These are phyloP conservation scores for Oreortyx pictus DNA, from an alignment of 2,797 vertebrate genomes.

Conservation along the genomic window DNA sequence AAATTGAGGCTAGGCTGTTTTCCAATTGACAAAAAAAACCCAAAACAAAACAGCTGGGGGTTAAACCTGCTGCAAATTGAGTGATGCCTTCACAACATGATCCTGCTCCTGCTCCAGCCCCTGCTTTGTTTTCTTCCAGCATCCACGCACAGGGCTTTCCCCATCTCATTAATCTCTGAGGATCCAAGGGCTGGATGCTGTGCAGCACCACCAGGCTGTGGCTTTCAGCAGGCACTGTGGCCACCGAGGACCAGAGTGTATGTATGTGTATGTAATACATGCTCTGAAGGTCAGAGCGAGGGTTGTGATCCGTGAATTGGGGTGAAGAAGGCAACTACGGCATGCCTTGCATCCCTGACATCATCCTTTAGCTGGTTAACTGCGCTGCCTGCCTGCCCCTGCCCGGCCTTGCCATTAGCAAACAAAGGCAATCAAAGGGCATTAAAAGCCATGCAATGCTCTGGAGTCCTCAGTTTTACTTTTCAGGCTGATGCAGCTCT, in stretches of 20 bases:
- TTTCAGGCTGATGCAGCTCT: not conserved
- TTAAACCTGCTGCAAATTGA: not conserved
- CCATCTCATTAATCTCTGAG: accelerated
- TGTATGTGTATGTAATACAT: not conserved
- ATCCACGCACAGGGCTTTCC: not conserved
- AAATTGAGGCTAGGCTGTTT: not conserved
- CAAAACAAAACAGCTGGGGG: not conserved
- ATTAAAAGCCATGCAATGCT: not conserved
- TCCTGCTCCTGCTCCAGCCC: not conserved
- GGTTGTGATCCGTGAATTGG: not conserved
- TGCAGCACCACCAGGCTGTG: not conserved
- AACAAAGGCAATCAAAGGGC: not conserved
- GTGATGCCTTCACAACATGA: not conserved
- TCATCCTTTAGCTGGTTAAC: not conserved
- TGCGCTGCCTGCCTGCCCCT: not conserved
- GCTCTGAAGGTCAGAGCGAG: not conserved
- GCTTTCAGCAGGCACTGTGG: not conserved
- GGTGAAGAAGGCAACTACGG: not conserved
- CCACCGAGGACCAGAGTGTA: not conserved
- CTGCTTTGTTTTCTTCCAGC: not conserved
- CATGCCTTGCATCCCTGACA: not conserved
- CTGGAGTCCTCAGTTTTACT: not conserved
- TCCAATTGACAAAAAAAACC: not conserved
- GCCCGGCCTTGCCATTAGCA: not conserved
- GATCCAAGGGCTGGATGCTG: not conserved